Conservation (phyloP, 92 coral and sea anemone genomes). For the Umimayanthus kanabou region DNA sequence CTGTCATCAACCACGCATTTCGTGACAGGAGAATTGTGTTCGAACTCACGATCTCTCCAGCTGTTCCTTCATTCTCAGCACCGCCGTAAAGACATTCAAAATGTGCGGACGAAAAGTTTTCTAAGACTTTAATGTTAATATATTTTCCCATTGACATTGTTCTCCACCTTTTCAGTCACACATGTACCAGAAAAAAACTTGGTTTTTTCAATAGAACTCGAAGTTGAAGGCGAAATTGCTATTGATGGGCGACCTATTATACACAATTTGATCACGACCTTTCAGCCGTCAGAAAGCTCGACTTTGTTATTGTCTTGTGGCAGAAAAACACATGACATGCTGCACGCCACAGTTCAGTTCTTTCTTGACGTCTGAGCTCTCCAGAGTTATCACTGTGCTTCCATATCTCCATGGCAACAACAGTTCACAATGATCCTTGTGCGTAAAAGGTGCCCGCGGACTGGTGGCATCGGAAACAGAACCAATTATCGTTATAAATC, state of each 20-base stretch:
- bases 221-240: background rate
- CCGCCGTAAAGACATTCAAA: background rate
- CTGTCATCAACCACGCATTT: no score
- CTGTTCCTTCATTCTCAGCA: background rate
- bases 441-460: constrained; percentile 25
- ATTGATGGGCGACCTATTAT: background rate
- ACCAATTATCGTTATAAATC: constrained; percentile 34
- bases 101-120: background rate
- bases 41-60: background rate
- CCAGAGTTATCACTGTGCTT: background rate
- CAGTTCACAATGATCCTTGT: constrained; percentile 10
- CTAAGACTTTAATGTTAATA: no score
- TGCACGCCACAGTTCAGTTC: constrained; percentile 13
- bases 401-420: constrained; percentile 15
- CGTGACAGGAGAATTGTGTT: background rate
- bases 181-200: background rate
- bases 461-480: constrained; percentile 28
- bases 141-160: background rate
- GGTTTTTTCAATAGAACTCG: background rate
- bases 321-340: constrained; percentile 1
- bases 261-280: background rate
- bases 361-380: constrained; percentile 10
- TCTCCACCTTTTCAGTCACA: background rate
- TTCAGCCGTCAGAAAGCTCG: background rate
- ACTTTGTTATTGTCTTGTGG: background rate